Percentiles rank a stretch among this genome's conserved stretches.
These are phyloP conservation scores for Platalea minor DNA, from an alignment of 2,797 vertebrate genomes.

Conservation along the genomic window DNA sequence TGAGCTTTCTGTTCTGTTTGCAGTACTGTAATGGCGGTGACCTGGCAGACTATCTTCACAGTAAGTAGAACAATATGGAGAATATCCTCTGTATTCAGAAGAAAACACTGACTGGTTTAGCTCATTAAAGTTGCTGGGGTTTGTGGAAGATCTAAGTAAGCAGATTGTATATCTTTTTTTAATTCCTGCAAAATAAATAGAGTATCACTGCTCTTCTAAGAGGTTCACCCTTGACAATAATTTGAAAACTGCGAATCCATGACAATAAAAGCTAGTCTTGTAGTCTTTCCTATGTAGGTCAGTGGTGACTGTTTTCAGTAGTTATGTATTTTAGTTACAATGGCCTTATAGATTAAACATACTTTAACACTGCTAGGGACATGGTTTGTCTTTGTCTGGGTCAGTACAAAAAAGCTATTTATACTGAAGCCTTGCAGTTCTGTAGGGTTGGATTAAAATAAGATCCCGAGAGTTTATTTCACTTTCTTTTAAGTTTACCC, in stretches of 20 bases:
- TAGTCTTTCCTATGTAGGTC: not conserved
- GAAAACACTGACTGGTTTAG: not conserved
- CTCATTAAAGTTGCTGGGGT: not conserved
- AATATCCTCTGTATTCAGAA: not conserved
- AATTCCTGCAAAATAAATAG: not conserved
- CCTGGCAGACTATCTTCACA: slow-evolving; percentile 95
- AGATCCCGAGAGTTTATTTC: not conserved
- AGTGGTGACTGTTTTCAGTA: not conserved
- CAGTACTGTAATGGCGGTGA: slow-evolving; percentile 99
- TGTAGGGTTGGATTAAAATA: not conserved
- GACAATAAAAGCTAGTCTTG: not conserved
- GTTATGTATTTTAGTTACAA: not conserved
- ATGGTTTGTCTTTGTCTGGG: not conserved
- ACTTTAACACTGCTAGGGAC: not conserved
- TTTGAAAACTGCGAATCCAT: not conserved
- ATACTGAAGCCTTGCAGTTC: not conserved
- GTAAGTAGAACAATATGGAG: slow-evolving; percentile 79
- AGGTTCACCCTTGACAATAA: not conserved
- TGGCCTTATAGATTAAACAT: not conserved
- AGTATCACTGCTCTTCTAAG: not conserved
- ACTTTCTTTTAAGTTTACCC: not conserved
- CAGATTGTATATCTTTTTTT: not conserved
- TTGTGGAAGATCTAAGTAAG: not conserved
- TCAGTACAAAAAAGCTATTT: not conserved
- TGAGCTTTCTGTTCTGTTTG: slow-evolving; percentile 24